Evolutionary conservation across 30 jellyfish, hydroid and myxozoan genomes (phyloP), one percentile per base, ranked within the genome.

Genomic region (Rhopilema esculentum): DNA sequence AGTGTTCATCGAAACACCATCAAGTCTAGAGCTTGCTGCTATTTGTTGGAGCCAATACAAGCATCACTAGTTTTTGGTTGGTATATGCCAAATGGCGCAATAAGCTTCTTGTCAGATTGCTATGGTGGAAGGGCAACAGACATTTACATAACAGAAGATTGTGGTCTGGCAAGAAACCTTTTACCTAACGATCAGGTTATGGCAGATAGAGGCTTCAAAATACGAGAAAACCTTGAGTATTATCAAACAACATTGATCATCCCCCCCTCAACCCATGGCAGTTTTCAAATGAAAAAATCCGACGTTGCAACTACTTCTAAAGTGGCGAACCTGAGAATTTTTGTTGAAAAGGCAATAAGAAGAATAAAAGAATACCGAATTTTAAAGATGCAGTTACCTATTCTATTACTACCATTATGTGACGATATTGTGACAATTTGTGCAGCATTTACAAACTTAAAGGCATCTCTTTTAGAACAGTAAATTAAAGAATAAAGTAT

Each of bases 171-270:
- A 18, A 52, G 29, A 4, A 4, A 40, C 2, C 49, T 88, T 1
- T n/a, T 16, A n/a, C 95, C 95, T 9, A 20, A 31, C 20, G 92
- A 87, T 50, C 91, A 87, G 49, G 87, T 87, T 18, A 76, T 87
- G 92, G 95, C 92, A n/a, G 92, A 77, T 28, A 62, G 95, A 49
- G 92, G 92, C 18, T 76, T 87, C 33, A 64, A 64, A 67, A 87
- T 87, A 4, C 18, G 32, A 64, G 95, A 87, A 23, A n/a, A 27
- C 17, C 61, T 81, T 21, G 77, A 51, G 18, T 83, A 68, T 50
- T 70, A 83, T 49, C 92, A 83, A 70, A 27, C 90, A 21, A n/a
- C 81, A n/a, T 64, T 87, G n/a, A 21, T 85, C 25, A 75, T 87
- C 6, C 91, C 95, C 20, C 92, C 95, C 17, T 30, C 91, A 28